A percentile compares a stretch with the other conserved stretches of the same genome.
phyloP scores from a whole-genome alignment of 2,797 vertebrate species.

The Phrynocephalus guinanensis region DNA sequence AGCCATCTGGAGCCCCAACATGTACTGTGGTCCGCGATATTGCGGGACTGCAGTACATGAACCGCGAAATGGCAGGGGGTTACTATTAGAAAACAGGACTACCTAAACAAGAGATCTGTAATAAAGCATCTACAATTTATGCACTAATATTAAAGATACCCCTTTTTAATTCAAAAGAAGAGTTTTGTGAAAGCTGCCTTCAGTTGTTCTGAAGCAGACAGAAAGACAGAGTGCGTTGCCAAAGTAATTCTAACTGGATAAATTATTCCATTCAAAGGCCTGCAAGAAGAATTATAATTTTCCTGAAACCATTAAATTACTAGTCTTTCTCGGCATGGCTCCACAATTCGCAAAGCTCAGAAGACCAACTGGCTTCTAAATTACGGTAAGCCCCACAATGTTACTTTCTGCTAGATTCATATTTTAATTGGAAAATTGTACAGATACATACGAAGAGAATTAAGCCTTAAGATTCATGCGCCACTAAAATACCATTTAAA shows the following conservation, averaged over 20 bases:
- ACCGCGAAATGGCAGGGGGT: too few relatives aligned
- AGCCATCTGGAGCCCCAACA: too few relatives aligned
- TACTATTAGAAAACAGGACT: background rate
- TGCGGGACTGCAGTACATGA: too few relatives aligned
- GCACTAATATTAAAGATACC: background rate
- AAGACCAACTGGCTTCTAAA: slow-evolving; percentile 31
- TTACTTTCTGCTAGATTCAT: background rate
- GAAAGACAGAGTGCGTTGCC: background rate
- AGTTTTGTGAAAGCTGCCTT: background rate
- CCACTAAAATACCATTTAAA: background rate
- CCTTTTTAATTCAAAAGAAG: background rate
- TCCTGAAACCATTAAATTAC: background rate
- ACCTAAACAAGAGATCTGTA: background rate
- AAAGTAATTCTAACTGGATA: background rate
- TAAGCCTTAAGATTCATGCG: background rate
- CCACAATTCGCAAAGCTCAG: background rate
- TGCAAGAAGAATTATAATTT: background rate
- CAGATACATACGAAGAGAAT: slow-evolving; percentile 1
- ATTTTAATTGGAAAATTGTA: background rate
- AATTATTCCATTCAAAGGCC: background rate
- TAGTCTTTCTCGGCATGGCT: background rate
- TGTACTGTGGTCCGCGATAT: too few relatives aligned
- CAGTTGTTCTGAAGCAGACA: background rate
- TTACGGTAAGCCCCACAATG: background rate
- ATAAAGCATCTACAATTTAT: background rate